phyloP scores from a whole-genome alignment of 2,113 vertebrate species.

The Eulemur rufifrons region DNA sequence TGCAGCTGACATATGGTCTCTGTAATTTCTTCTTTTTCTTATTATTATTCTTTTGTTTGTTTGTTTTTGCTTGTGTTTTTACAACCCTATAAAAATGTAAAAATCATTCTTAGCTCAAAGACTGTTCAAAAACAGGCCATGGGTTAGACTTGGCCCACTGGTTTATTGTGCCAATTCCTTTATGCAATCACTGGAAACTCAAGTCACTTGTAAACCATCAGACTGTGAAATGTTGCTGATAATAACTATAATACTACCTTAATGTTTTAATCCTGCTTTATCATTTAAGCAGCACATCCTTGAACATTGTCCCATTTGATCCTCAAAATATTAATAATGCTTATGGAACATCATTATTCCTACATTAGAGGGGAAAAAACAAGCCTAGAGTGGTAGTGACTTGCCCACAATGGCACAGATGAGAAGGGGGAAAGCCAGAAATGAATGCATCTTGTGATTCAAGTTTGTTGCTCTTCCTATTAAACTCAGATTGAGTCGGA shows the following conservation, averaged over 20 bases:
- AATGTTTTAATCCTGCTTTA: background rate
- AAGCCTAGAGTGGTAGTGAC: background rate
- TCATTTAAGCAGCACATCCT: background rate
- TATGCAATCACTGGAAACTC: background rate
- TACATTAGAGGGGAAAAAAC: conserved; percentile 1
- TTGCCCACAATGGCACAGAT: conserved; percentile 1
- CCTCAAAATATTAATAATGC: background rate
- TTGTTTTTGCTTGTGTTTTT: conserved; percentile 11
- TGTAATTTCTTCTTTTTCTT: background rate
- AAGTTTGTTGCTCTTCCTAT: conserved; percentile 33
- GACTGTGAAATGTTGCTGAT: background rate
- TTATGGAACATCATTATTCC: background rate
- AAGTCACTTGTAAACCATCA: background rate
- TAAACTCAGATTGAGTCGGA: conserved; percentile 33
- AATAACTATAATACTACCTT: background rate
- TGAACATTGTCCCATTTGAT: conserved; percentile 27
- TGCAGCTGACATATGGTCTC: background rate
- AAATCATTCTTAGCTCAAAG: background rate
- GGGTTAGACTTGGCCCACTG: background rate
- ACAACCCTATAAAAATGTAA: background rate
- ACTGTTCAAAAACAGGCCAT: background rate
- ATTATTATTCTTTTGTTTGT: background rate
- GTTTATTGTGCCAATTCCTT: background rate
- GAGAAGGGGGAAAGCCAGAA: background rate
- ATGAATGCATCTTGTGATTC: conserved; percentile 25